Evolutionary conservation across 2,888 invertebrate species (phyloP), one percentile per base, ranked within the genome.

Genomic region (Oegoconia quadripuncta): DNA sequence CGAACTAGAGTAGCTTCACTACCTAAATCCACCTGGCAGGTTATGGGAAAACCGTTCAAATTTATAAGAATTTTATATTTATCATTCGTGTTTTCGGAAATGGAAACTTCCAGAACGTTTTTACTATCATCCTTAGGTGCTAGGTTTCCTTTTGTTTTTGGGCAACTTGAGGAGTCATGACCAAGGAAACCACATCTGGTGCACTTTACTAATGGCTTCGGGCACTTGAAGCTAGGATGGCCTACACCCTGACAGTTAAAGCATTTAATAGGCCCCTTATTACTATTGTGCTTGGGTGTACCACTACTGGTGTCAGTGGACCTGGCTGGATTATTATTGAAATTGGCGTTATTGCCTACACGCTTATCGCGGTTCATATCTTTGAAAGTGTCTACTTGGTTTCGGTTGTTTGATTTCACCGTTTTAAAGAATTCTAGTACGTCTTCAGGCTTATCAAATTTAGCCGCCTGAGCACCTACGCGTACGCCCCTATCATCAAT

Each of bases 401-500:
- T 7, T 3, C 3, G 3, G 18, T 18, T 23, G 6, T 8, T 23
- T 9, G 3, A 9, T 3, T 7, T 34, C 18, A 34, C 30, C 16
- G 7, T 40, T 28, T 20, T 33, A 12, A 29, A 18, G 15, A 12
- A 39, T 25, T 6, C 16, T 14, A 29, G 32, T 12, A 25, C 17
- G 8, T 31, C 14, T 9, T 23, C 5, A 16, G 34, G 3, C 16
- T 22, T 17, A 15, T 32, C 13, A 12, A 37, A 26, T 9, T 23
- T 31, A 9, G 29, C 12, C n/a, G 22, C 39, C 23, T 39, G 39
- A 9, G 34, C 39, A 12, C 28, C 34, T 12, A 39, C 14, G 9
- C 27, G 8, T 31, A 39, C 27, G n/a, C 37, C 37, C 20, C 26
- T 14, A 15, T 39, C 42, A 12, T 23, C 36, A 9, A 39, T 42